A percentile compares a stretch with the other conserved stretches of the same genome.
phyloP scores from a whole-genome alignment of 2,797 vertebrate species.

The Pangasius mekongensis region DNA sequence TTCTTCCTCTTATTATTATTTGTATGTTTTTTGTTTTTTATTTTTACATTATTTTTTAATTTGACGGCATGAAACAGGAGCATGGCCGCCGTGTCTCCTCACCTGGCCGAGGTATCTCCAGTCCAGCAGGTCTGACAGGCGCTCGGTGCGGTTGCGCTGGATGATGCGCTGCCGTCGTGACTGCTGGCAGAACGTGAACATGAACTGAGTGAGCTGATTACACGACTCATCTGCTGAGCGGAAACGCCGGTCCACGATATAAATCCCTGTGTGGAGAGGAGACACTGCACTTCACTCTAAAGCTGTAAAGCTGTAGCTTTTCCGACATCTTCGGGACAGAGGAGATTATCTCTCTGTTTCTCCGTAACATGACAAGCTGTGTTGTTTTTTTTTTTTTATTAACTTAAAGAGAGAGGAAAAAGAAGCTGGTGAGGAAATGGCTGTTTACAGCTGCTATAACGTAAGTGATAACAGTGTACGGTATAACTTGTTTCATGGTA shows the following conservation, averaged over 20 bases:
- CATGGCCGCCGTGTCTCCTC: constrained; percentile 42
- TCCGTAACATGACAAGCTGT: background rate
- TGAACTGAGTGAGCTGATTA: constrained; percentile 94
- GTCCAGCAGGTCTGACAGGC: constrained; percentile 92
- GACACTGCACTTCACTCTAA: background rate
- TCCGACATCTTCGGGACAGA: background rate
- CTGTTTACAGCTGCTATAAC: background rate
- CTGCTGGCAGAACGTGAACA: constrained; percentile 93
- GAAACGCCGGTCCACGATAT: constrained; percentile 93
- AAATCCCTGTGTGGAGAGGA: constrained; percentile 81
- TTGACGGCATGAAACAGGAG: background rate
- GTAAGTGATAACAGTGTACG: background rate
- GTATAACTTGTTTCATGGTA: background rate
- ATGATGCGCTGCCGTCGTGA: constrained; percentile 93
- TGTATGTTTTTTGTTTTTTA: too few relatives aligned
- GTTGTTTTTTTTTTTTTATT: too few relatives aligned
- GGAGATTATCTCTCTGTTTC: background rate
- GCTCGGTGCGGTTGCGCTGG: constrained; percentile 92
- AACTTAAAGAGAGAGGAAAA: background rate
- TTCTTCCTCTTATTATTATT: background rate
- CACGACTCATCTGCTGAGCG: constrained; percentile 91
- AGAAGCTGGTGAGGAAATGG: background rate
- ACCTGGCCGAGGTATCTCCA: constrained; percentile 95
- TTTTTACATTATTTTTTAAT: background rate
- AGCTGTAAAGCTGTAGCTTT: background rate